phyloP scores from a whole-genome alignment of 1,140 invertebrate species.

The Drosophila albomicans region DNA sequence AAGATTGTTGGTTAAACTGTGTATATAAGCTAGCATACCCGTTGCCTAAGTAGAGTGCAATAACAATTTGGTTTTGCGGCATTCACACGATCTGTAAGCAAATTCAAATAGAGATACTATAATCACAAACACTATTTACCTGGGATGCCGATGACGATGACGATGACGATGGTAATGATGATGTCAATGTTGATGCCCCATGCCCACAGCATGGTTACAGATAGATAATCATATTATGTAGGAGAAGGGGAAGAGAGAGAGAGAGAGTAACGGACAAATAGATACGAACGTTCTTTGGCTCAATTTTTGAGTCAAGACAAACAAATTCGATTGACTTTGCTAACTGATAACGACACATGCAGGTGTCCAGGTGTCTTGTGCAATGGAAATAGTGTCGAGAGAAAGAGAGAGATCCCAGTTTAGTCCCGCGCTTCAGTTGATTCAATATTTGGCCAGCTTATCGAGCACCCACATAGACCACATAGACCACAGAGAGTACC shows the following conservation, averaged over 20 bases:
- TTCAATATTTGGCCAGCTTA: constrained; percentile 68
- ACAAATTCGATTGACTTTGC: constrained; percentile 63
- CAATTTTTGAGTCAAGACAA: constrained; percentile 41
- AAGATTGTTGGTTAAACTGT: too few species aligned
- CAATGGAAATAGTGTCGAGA: not conserved
- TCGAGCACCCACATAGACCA: constrained; percentile 63
- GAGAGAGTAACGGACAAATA: not conserved
- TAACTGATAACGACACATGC: constrained; percentile 45
- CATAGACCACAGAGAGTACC: too few species aligned
- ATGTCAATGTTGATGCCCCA: constrained; percentile 17
- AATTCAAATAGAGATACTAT: constrained; percentile 69
- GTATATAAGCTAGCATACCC: too few species aligned
- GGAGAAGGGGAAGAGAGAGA: not conserved
- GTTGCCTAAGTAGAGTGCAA: constrained; percentile 10
- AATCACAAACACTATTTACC: constrained; percentile 27
- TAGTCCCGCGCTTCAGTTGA: constrained; percentile 40
- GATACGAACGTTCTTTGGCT: constrained; percentile 7
- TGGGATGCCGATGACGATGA: constrained; percentile 50
- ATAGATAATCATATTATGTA: constrained; percentile 18
- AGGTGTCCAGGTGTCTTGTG: constrained; percentile 48
- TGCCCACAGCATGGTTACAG: constrained; percentile 24
- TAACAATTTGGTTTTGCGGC: constrained; percentile 44
- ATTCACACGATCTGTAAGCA: constrained; percentile 69
- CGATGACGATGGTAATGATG: constrained; percentile 34
- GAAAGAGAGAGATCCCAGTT: constrained; percentile 9